Conservation (phyloP, 2,888 invertebrate genomes). For the Pterobdella sp. region DNA sequence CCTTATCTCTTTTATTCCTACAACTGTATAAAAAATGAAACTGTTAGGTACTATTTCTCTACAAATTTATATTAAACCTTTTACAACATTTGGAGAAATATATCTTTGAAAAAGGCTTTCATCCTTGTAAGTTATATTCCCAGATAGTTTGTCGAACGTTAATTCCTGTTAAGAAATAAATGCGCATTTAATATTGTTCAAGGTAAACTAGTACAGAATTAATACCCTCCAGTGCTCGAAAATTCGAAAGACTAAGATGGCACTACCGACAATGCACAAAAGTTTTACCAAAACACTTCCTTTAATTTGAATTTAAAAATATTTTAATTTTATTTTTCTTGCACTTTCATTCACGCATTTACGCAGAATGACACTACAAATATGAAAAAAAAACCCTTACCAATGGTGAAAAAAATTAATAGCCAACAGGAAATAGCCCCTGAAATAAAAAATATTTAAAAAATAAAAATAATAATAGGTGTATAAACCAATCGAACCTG, state of each 20-base stretch:
- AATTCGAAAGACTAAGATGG: constrained; percentile 12
- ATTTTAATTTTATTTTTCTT: no score
- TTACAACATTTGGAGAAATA: background rate
- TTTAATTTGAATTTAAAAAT: background rate
- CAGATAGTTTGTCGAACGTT: constrained; percentile 3
- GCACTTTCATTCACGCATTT: background rate
- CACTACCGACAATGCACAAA: constrained; percentile 18
- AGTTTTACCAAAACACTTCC: constrained; percentile 4
- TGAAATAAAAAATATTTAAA: background rate
- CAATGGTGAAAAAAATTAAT: background rate
- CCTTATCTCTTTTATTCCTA: background rate
- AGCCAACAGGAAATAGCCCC: constrained; percentile 11
- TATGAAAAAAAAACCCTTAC: background rate
- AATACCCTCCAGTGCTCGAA: constrained; percentile 24
- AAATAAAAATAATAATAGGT: background rate
- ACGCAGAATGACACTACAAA: constrained; percentile 3
- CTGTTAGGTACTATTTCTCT: background rate
- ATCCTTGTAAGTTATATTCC: constrained; percentile 1
- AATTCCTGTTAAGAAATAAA: background rate
- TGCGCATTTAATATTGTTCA: no score
- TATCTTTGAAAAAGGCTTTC: background rate
- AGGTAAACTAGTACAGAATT: no score
- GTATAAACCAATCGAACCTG: background rate
- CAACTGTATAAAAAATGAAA: no score
- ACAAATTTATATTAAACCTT: background rate